Conservation (phyloP, 2,797 vertebrate genomes). For the Diplodus sargus region DNA sequence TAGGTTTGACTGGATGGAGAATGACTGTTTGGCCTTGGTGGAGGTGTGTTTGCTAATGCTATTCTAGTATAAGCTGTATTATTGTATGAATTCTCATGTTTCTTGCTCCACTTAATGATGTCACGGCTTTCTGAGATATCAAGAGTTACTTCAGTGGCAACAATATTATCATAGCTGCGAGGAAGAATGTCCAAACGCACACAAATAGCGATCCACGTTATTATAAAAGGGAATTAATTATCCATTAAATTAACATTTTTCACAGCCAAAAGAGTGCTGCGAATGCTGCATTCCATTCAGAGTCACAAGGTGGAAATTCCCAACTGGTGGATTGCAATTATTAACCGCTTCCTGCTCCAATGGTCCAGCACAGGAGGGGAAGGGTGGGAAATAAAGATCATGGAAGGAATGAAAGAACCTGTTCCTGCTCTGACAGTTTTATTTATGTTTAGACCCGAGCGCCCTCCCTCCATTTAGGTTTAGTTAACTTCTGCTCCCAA, state of each 20-base stretch:
- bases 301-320: constrained; percentile 58
- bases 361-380: constrained; percentile 25
- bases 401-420: constrained; percentile 19
- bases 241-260: constrained; percentile 57
- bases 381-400: neutral
- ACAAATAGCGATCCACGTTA: constrained; percentile 16
- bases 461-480: constrained; percentile 39
- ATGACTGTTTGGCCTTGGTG: too few relatives aligned
- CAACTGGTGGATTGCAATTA: constrained; percentile 58
- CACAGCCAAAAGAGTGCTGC: neutral
- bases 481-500: constrained; percentile 41
- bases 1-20: too few relatives aligned
- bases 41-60: too few relatives aligned
- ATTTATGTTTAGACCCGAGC: constrained; percentile 37
- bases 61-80: too few relatives aligned
- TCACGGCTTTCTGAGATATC: neutral
- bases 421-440: constrained; percentile 37
- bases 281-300: constrained; percentile 30
- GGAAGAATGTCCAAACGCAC: constrained; percentile 19
- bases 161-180: constrained; percentile 4
- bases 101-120: neutral
- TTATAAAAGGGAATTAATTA: constrained; percentile 53
- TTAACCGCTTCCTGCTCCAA: constrained; percentile 50
- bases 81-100: neutral
- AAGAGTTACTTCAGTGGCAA: neutral